Evolutionary conservation across 2,113 vertebrate genomes (phyloP).

Genomic region (Sylvietta virens): DNA sequence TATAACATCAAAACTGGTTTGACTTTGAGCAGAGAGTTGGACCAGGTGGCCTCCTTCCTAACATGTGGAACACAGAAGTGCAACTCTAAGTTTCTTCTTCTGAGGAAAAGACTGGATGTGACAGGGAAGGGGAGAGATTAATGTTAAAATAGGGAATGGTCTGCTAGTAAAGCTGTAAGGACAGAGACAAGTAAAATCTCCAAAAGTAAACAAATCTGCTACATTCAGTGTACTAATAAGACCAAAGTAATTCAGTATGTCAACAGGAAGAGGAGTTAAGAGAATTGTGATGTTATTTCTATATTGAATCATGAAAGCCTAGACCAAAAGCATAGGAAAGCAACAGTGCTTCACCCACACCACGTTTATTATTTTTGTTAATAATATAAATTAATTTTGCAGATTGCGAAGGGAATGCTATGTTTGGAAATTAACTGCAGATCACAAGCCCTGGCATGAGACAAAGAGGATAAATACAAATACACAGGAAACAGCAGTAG

Average conservation of each 20-base stretch:
- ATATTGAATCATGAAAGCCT: not conserved
- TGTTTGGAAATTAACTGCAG: not conserved
- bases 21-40: not conserved
- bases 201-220: not conserved
- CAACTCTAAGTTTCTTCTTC: not conserved
- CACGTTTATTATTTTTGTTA: not conserved
- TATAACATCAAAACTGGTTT: not conserved
- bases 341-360: not conserved
- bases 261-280: not conserved
- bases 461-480: not conserved
- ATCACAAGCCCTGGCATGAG: not conserved
- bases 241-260: not conserved
- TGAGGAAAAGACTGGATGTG: not conserved
- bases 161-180: not conserved
- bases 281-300: not conserved
- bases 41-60: not conserved
- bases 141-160: not conserved
- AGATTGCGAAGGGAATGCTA: not conserved
- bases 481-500: not conserved
- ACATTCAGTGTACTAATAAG: not conserved
- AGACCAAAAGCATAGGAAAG: not conserved
- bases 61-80: not conserved
- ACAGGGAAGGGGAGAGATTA: not conserved
- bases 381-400: not conserved
- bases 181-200: not conserved